A percentile compares a stretch with the other conserved stretches of the same genome.
These are phyloP conservation scores for Zaprionus tsacasi DNA, from an alignment of 1,140 invertebrate species.

Conservation along the genomic window DNA sequence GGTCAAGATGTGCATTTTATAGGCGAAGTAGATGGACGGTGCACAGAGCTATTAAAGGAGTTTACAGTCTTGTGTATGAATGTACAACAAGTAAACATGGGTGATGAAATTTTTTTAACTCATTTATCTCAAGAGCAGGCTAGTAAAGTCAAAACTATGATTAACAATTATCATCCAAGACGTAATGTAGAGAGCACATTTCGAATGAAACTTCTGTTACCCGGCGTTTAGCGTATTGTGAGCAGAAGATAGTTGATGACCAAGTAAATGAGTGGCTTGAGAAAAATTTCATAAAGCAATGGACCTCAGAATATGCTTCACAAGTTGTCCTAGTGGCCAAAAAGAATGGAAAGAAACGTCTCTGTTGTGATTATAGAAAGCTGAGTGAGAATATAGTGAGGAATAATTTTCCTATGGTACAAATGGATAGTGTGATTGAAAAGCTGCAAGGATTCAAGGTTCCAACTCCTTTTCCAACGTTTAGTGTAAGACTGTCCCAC, in stretches of 20 bases:
- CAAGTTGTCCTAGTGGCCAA: constrained; percentile 1
- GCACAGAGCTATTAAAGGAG: too few relatives aligned
- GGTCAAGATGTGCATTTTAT: neutral
- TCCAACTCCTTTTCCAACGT: constrained; percentile 85
- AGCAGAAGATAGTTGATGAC: constrained; percentile 20
- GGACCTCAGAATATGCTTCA: constrained; percentile 7
- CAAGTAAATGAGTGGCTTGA: constrained; percentile 49
- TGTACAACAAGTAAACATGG: neutral
- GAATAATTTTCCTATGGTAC: neutral
- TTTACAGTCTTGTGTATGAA: neutral
- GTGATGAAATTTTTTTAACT: neutral
- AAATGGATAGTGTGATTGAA: constrained; percentile 2
- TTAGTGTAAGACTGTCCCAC: too few relatives aligned
- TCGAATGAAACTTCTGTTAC: constrained; percentile 47
- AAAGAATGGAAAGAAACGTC: neutral
- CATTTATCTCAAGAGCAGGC: neutral
- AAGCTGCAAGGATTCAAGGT: constrained; percentile 49
- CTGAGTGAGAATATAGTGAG: neutral
- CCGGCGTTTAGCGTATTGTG: constrained; percentile 39
- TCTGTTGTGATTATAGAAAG: constrained; percentile 6
- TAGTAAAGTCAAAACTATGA: constrained; percentile 6
- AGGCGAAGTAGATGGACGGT: neutral
- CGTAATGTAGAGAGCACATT: neutral
- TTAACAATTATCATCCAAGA: neutral
- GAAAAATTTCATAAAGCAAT: constrained; percentile 19